These are phyloP conservation scores for Dendrocincla tyrannina DNA, from an alignment of 2,797 vertebrate species.

Conservation along the genomic window DNA sequence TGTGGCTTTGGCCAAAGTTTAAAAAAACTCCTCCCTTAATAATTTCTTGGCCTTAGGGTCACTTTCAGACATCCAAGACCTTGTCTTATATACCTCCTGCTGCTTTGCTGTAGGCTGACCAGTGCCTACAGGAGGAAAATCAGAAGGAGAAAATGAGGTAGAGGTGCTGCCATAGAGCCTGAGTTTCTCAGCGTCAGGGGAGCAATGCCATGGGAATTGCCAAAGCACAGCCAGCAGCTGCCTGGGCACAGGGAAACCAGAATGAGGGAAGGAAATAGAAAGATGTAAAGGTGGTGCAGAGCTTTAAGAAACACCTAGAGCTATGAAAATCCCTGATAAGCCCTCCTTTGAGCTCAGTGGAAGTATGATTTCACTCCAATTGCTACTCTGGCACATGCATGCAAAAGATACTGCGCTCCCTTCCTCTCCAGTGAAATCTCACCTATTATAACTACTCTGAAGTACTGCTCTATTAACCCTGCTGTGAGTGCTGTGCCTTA, in stretches of 20 bases:
- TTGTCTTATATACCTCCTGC: background rate
- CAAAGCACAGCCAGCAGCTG: background rate
- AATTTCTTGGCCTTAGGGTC: background rate
- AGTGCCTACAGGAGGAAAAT: background rate
- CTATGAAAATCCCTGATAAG: background rate
- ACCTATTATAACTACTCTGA: background rate
- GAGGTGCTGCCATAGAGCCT: background rate
- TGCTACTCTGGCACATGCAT: fast-evolving
- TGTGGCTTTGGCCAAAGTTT: background rate
- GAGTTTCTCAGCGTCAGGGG: fast-evolving
- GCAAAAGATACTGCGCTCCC: background rate
- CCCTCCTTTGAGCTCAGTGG: background rate
- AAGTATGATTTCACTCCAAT: background rate
- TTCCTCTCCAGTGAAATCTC: background rate
- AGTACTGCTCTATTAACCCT: background rate
- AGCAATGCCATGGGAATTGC: background rate
- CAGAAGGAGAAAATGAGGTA: background rate
- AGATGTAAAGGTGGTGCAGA: background rate
- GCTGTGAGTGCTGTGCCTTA: background rate
- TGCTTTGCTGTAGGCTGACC: background rate
- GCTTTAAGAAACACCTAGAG: background rate
- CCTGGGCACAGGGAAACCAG: background rate
- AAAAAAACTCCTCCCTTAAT: background rate
- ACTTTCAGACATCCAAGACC: background rate
- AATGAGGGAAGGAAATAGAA: background rate